Conservation (phyloP, 64 coral and sea anemone genomes). For the Astreopora myriophthalma region DNA sequence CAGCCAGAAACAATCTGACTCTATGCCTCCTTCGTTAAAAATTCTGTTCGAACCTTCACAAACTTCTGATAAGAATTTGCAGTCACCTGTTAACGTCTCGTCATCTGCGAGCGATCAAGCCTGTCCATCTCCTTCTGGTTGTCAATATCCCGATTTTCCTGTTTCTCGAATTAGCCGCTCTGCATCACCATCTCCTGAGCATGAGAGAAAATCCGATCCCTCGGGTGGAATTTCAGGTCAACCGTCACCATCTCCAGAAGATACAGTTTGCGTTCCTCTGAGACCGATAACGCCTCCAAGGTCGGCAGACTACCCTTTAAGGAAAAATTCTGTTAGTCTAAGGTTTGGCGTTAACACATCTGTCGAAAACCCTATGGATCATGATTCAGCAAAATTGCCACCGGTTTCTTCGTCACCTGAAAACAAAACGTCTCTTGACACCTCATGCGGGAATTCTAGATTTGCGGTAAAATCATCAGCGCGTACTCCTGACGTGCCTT, state of each 20-base stretch:
- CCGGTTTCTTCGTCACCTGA: neutral
- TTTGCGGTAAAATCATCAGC: neutral
- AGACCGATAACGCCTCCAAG: neutral
- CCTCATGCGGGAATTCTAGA: neutral
- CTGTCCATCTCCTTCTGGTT: neutral
- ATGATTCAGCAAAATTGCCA: neutral
- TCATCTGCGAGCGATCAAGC: neutral
- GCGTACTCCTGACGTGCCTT: neutral
- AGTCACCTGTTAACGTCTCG: neutral
- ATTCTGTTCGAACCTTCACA: slow-evolving; percentile 1
- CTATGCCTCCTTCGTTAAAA: neutral
- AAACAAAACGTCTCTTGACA: neutral
- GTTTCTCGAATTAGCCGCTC: slow-evolving; percentile 7
- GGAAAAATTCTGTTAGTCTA: neutral
- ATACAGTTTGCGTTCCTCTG: neutral
- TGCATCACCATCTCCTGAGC: slow-evolving; percentile 14
- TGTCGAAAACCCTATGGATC: neutral
- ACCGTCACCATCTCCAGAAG: neutral
- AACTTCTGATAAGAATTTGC: neutral
- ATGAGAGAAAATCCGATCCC: neutral
- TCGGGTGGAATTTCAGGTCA: neutral
- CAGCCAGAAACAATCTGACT: neutral
- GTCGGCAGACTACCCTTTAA: neutral
- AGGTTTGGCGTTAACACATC: neutral
- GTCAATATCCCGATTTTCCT: neutral